phyloP scores from a whole-genome alignment of 1,140 invertebrate species.

The Pseudomyrmex cubaensis region DNA sequence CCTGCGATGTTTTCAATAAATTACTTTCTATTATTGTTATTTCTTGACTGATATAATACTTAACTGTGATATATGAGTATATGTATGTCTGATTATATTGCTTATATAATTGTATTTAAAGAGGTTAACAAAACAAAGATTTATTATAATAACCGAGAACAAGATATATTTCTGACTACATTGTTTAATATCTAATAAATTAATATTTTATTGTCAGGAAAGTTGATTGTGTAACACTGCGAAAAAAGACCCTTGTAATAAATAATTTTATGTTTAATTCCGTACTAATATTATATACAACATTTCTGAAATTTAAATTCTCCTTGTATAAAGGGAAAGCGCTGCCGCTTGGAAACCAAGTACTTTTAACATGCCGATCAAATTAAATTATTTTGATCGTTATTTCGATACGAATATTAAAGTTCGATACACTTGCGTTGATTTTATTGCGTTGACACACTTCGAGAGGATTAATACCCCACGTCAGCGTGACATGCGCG shows the following conservation, averaged over 20 bases:
- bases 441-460: constrained; percentile 15
- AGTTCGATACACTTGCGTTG: neutral
- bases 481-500: constrained; percentile 13
- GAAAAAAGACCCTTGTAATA: neutral
- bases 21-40: constrained; percentile 27
- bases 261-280: constrained; percentile 3
- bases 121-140: neutral
- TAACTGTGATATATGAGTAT: constrained; percentile 50
- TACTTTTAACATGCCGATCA: no score
- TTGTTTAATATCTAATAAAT: constrained; percentile 14
- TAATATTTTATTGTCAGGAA: constrained; percentile 4
- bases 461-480: neutral
- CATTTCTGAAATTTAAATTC: no score
- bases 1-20: constrained; percentile 20
- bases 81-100: constrained; percentile 32
- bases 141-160: neutral
- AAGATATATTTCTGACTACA: neutral
- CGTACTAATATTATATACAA: neutral
- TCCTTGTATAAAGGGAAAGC: no score
- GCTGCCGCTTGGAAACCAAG: no score
- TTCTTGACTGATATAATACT: constrained; percentile 40
- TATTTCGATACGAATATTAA: neutral
- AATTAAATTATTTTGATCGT: neutral
- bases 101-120: constrained; percentile 29
- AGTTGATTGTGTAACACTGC: neutral